Conservation (phyloP, 2,113 vertebrate genomes). For the Stercorarius parasiticus region DNA sequence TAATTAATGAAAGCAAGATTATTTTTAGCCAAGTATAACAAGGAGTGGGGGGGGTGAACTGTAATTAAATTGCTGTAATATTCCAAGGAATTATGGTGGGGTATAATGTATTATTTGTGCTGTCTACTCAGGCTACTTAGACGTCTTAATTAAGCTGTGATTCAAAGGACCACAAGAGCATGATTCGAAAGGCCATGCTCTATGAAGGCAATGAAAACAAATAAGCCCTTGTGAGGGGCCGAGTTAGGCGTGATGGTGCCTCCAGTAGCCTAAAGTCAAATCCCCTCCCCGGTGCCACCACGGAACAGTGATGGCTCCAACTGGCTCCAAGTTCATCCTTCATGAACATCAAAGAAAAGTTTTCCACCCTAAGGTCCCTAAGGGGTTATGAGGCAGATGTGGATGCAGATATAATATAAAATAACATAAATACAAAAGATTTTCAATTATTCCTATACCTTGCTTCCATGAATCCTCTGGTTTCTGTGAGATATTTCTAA, state of each 20-base stretch:
- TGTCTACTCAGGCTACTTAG: background rate
- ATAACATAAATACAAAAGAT: background rate
- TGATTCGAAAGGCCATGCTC: background rate
- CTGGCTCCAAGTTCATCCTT: background rate
- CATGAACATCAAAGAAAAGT: background rate
- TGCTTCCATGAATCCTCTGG: background rate
- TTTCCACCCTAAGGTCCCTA: background rate
- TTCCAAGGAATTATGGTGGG: background rate
- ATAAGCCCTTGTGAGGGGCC: background rate
- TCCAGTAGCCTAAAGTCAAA: background rate
- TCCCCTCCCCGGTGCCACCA: background rate
- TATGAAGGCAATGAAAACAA: background rate
- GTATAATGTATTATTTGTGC: background rate
- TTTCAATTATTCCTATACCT: background rate
- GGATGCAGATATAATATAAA: background rate
- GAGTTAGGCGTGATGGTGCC: background rate
- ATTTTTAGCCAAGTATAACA: background rate
- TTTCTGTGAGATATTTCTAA: slow-evolving; percentile 22
- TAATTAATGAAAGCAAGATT: background rate
- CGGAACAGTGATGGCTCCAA: fast-evolving
- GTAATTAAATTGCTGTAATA: background rate
- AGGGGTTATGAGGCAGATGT: background rate
- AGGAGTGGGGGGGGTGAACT: background rate
- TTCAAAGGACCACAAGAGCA: background rate
- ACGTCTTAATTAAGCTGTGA: slow-evolving; percentile 5